Conservation (phyloP, 2,113 vertebrate species). For the Himantopus leucocephalus region DNA sequence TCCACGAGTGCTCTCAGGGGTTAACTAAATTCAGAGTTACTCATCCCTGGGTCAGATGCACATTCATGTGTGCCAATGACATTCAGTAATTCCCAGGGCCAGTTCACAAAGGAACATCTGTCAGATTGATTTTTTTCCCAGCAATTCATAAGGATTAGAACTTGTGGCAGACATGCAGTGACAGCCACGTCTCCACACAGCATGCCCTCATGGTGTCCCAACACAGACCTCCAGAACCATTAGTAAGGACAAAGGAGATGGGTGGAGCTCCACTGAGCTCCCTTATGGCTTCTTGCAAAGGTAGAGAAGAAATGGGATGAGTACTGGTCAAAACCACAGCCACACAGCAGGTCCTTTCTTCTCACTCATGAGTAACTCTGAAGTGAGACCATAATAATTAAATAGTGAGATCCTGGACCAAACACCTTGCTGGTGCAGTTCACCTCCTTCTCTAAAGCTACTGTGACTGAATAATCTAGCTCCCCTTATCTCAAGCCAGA, state of each 20-base stretch:
- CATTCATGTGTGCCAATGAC: background rate
- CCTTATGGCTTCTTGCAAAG: background rate
- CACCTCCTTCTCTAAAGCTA: background rate
- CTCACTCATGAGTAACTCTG: background rate
- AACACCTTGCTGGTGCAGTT: background rate
- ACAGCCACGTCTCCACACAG: background rate
- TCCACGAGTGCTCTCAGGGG: background rate
- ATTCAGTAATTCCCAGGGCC: background rate
- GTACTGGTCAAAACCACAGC: background rate
- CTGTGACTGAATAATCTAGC: background rate
- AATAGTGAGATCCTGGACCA: background rate
- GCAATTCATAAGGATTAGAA: background rate
- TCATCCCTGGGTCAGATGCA: background rate
- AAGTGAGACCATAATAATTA: background rate
- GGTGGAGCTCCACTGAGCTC: background rate
- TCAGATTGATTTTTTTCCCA: background rate
- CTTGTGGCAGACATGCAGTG: background rate
- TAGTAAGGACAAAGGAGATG: background rate
- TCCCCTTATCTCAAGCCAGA: background rate
- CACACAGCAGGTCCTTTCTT: background rate
- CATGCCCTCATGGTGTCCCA: background rate
- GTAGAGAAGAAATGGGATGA: background rate
- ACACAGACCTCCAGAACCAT: background rate
- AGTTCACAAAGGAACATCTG: background rate
- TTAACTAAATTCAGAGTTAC: background rate